Base-by-base conservation (phyloP, 2,113 vertebrate species). In the Cebus imitator region DNA sequence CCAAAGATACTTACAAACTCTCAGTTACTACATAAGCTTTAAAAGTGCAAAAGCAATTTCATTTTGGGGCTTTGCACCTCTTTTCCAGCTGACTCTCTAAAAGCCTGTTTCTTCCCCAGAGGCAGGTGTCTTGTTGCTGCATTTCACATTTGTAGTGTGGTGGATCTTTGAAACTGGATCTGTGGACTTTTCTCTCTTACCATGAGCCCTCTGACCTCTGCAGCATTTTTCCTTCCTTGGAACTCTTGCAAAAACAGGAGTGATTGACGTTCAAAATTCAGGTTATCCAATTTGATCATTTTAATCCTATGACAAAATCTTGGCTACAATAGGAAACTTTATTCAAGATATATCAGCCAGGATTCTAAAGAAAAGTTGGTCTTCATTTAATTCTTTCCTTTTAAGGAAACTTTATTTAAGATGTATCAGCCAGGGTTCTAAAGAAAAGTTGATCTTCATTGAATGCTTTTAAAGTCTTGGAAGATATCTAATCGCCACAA, bases 401-500 rank as follows among this genome's bases (percentile, higher is more conserved):
- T 50, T 14, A 50, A 52, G 45, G 6, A 85, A 85, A 55, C 14
- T 27, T 91, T 81, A 78, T 27, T 91, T 75, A 87, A 48, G 16
- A 78, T 93, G 25, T 10, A 37, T n/a, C 72, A 88, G 25, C 35
- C 21, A 86, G 16, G 25, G 14, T 79, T 66, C 32, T 52, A 48
- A 88, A 43, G 48, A 75, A 68, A 91, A 75, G 37, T 37, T 1
- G 43, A 83, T 48, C 72, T 98, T 94, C 73, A 37, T 35, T 87
- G 55, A 87, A 95, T 96, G 52, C 5, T 52, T 85, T 84, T 91
- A 10, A 81, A 3, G 82, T 11, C 57, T 95, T 0, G 8, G 90
- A 70, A 73, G 88, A 81, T 72, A 88, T 97, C 85, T 97, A 55
- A 92, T 96, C 90, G 57, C 90, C 48, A 55, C 88, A 83, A 97